These are phyloP conservation scores for Australoheros scitulus DNA, from an alignment of 2,113 vertebrate genomes.

Conservation along the genomic window DNA sequence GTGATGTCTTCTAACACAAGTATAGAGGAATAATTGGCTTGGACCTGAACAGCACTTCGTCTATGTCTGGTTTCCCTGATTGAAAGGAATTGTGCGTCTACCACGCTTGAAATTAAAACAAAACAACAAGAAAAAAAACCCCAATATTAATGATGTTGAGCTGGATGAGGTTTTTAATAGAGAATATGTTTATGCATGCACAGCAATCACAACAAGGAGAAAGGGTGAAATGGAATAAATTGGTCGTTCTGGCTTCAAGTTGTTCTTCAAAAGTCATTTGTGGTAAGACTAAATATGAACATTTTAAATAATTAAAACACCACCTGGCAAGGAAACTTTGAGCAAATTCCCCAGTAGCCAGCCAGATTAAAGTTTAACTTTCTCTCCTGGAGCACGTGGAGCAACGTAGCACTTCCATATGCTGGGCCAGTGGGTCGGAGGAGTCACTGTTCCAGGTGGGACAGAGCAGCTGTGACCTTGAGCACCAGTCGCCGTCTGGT, in stretches of 20 bases:
- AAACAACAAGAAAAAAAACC: neutral
- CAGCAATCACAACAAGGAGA: neutral
- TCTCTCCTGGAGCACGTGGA: slow-evolving; percentile 42
- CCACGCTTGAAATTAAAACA: slow-evolving; percentile 12
- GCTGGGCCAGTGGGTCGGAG: slow-evolving; percentile 52
- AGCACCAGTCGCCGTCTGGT: slow-evolving; percentile 39
- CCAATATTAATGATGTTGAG: slow-evolving; percentile 22
- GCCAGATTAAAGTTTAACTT: slow-evolving; percentile 67
- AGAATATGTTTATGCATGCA: slow-evolving; percentile 18
- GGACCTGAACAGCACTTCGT: slow-evolving; percentile 37
- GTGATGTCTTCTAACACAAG: slow-evolving; percentile 35
- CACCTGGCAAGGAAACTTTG: slow-evolving; percentile 67
- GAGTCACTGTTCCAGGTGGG: slow-evolving; percentile 61
- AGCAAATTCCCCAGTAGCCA: slow-evolving; percentile 46
- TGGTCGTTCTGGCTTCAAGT: slow-evolving; percentile 15
- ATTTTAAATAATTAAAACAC: slow-evolving; percentile 71
- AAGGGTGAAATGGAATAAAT: slow-evolving; percentile 8
- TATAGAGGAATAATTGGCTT: slow-evolving; percentile 49
- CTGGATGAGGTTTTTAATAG: neutral
- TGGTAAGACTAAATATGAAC: slow-evolving; percentile 54
- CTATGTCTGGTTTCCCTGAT: slow-evolving; percentile 15
- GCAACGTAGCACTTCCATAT: slow-evolving; percentile 60
- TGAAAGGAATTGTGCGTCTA: slow-evolving; percentile 28
- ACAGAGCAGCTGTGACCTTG: slow-evolving; percentile 74
- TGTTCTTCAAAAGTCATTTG: slow-evolving; percentile 47